Evolutionary conservation across 2,797 vertebrate species (phyloP).

Genomic region (Microchirus variegatus): DNA sequence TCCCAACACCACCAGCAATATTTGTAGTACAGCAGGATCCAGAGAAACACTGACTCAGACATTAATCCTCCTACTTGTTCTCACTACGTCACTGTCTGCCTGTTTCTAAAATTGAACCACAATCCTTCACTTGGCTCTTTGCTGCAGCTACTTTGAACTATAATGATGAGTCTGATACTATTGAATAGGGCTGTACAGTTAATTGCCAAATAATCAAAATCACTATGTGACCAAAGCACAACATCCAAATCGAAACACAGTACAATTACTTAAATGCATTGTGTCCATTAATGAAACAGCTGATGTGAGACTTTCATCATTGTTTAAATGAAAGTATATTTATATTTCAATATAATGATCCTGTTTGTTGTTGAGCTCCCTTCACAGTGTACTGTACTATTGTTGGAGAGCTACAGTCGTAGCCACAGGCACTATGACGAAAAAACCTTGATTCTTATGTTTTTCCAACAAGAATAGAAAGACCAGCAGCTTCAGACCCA

Average conservation of each 20-base stretch:
- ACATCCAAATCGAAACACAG: too few relatives aligned
- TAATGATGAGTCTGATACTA: constrained; percentile 3
- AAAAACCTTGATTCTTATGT: constrained; percentile 22
- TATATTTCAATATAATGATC: constrained; percentile 20
- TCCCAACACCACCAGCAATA: constrained; percentile 10
- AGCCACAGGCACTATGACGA: constrained; percentile 28
- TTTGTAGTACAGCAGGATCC: constrained; percentile 8
- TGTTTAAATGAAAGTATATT: background rate
- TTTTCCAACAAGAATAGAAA: constrained; percentile 12
- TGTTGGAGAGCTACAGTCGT: constrained; percentile 20
- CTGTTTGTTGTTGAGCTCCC: constrained; percentile 19
- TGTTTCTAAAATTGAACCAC: constrained; percentile 12
- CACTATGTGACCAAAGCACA: too few relatives aligned
- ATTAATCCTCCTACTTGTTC: constrained; percentile 18
- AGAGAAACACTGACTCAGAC: constrained; percentile 14
- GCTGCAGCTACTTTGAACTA: constrained; percentile 20
- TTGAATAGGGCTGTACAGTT: background rate
- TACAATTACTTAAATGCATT: too few relatives aligned
- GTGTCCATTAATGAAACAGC: constrained; percentile 7
- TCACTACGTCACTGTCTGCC: constrained; percentile 11
- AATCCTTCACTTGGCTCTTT: constrained; percentile 27
- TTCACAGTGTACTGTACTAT: constrained; percentile 22
- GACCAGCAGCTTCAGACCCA: constrained; percentile 25
- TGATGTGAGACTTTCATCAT: constrained; percentile 6
- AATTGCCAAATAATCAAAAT: constrained; percentile 11